phyloP scores from a whole-genome alignment of 2,888 invertebrate genomes.

The Erebia aethiops region DNA sequence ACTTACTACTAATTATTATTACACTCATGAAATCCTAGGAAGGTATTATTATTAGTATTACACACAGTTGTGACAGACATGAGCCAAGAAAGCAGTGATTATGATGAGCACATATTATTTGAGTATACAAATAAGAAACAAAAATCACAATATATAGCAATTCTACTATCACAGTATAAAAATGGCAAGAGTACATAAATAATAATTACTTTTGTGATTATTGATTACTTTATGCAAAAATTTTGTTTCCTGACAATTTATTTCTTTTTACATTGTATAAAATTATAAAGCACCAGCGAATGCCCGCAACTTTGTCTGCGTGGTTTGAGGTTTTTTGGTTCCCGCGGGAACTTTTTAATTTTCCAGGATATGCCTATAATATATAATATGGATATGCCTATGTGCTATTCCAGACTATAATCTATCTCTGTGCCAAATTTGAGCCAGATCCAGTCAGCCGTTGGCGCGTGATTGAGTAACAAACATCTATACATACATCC shows the following conservation, averaged over 20 bases:
- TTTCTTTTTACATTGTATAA: constrained; percentile 1
- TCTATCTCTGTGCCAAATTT: too few species aligned
- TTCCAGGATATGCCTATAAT: too few species aligned
- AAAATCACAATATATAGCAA: background rate
- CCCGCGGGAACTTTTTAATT: too few species aligned
- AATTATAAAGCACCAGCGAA: background rate
- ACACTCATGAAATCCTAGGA: background rate
- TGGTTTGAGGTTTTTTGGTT: too few species aligned
- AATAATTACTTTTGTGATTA: background rate
- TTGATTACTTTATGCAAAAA: background rate
- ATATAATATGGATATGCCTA: too few species aligned
- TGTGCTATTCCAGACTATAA: too few species aligned
- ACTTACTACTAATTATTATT: background rate
- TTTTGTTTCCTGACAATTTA: background rate
- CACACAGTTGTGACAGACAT: background rate
- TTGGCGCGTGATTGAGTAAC: too few species aligned
- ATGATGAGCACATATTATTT: background rate
- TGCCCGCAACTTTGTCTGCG: too few species aligned
- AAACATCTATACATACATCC: too few species aligned
- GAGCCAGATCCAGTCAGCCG: too few species aligned
- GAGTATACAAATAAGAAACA: background rate
- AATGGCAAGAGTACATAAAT: constrained; percentile 13
- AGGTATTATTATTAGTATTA: background rate
- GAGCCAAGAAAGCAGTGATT: background rate
- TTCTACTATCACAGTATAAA: background rate